Conservation (phyloP, 1,140 invertebrate genomes). For the Ladona fulva region DNA sequence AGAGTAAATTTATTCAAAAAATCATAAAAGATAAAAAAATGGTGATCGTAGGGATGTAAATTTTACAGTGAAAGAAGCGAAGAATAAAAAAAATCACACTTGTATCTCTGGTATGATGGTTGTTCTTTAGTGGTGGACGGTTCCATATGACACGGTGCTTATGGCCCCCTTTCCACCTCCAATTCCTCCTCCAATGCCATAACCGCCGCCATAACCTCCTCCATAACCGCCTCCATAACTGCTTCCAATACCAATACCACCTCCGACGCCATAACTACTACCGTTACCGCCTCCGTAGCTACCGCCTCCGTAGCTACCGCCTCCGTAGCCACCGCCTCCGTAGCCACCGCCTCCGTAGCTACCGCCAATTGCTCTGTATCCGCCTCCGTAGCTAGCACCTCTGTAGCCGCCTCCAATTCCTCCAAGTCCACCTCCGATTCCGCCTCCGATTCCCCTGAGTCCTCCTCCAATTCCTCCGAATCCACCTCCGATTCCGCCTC, state of each 20-base stretch:
- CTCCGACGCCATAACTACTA: not conserved
- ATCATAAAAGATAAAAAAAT: too few relatives aligned
- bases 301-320: not conserved
- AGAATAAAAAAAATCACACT: too few relatives aligned
- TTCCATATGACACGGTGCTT: too few relatives aligned
- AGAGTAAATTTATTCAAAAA: too few relatives aligned
- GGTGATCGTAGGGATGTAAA: too few relatives aligned
- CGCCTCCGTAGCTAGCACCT: constrained; percentile 14
- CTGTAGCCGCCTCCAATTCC: not conserved
- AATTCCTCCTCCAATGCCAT: constrained; percentile 34
- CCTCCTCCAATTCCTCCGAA: not conserved
- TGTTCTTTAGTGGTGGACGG: too few relatives aligned
- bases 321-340: not conserved
- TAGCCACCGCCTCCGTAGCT: not conserved
- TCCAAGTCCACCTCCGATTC: constrained; percentile 17
- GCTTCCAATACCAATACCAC: not conserved
- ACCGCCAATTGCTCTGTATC: not conserved
- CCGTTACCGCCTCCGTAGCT: not conserved
- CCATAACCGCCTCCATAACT: constrained; percentile 21
- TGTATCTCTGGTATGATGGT: too few relatives aligned
- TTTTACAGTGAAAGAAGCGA: too few relatives aligned
- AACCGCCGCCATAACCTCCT: constrained; percentile 31
- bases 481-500: not conserved
- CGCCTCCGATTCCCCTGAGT: not conserved
- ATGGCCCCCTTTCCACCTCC: not conserved